These are phyloP conservation scores for Heliconius nattereri DNA, from an alignment of 1,140 invertebrate species.

Conservation along the genomic window DNA sequence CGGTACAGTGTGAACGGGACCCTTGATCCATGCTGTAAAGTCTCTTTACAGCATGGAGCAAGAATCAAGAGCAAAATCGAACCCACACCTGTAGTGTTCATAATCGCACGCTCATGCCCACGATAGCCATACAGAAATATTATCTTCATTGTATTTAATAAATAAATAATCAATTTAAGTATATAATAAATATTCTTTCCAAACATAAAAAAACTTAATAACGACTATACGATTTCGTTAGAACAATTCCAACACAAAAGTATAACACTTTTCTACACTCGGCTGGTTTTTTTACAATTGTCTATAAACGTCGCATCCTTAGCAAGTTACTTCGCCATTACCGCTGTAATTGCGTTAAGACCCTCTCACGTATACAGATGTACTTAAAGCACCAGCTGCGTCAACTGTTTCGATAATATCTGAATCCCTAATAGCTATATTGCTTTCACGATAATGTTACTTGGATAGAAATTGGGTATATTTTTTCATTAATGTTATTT, in stretches of 20 bases:
- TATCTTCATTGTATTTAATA: too few relatives aligned
- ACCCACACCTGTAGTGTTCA: too few relatives aligned
- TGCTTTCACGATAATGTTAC: constrained; percentile 4
- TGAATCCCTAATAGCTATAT: constrained; percentile 14
- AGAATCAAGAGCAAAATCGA: too few relatives aligned
- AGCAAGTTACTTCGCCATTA: constrained; percentile 29
- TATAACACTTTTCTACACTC: constrained; percentile 23
- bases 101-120: too few relatives aligned
- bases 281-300: constrained; percentile 30
- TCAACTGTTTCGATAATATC: constrained; percentile 31
- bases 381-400: constrained; percentile 32
- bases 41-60: too few relatives aligned
- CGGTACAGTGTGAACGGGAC: too few relatives aligned
- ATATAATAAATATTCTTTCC: too few relatives aligned
- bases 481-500: not conserved
- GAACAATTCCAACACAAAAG: not conserved
- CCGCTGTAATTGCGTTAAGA: constrained; percentile 32
- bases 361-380: constrained; percentile 28
- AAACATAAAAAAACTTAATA: not conserved
- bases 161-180: too few relatives aligned
- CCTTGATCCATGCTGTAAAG: too few relatives aligned
- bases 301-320: constrained; percentile 30
- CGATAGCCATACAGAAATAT: too few relatives aligned
- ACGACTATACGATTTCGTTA: not conserved
- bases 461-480: not conserved